These are phyloP conservation scores for Plestiodon gilberti DNA, from an alignment of 2,113 vertebrate species.

Conservation along the genomic window DNA sequence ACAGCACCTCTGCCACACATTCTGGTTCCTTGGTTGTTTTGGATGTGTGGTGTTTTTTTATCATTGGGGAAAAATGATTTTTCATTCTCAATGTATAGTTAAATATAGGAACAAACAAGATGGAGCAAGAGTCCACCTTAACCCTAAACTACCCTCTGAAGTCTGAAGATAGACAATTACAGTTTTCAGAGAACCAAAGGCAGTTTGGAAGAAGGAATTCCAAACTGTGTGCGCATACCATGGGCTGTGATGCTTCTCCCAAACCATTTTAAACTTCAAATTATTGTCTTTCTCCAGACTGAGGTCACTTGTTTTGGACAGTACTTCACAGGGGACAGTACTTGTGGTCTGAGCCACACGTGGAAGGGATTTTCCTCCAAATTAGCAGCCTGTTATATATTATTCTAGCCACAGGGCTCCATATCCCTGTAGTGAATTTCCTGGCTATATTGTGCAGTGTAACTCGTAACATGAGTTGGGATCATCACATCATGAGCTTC, in stretches of 20 bases:
- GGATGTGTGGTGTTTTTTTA: neutral
- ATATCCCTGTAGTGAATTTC: neutral
- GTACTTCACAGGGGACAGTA: neutral
- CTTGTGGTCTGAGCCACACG: neutral
- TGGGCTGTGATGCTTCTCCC: neutral
- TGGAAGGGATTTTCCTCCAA: neutral
- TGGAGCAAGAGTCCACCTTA: neutral
- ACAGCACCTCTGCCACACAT: conserved; percentile 14
- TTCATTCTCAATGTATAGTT: conserved; percentile 21
- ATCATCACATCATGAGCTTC: too few species aligned
- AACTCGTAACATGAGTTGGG: neutral
- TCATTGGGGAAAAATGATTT: conserved; percentile 29
- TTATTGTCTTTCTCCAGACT: neutral
- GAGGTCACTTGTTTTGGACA: neutral
- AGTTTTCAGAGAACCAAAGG: neutral
- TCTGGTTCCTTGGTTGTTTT: conserved; percentile 12
- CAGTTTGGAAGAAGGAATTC: neutral
- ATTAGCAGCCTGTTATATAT: neutral
- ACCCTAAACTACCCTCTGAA: neutral
- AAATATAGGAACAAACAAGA: conserved; percentile 50
- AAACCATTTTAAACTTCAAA: neutral
- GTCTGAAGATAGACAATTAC: neutral
- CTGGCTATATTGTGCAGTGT: neutral
- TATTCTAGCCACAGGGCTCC: neutral
- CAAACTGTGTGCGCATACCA: neutral